phyloP scores from a whole-genome alignment of 2,113 vertebrate species.

The Anolis carolinensis region DNA sequence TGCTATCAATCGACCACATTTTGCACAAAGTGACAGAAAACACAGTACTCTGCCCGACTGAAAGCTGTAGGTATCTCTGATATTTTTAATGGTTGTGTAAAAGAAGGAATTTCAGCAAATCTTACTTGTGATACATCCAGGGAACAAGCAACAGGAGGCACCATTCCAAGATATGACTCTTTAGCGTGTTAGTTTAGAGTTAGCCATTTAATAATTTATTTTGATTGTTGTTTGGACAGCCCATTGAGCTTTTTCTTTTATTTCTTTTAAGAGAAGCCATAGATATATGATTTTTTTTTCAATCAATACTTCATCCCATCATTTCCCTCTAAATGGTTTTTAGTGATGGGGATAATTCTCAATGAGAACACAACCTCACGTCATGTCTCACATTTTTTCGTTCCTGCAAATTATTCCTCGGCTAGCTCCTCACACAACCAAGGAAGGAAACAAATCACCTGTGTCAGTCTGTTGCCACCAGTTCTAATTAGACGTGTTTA shows the following conservation, averaged over 20 bases:
- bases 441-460: background rate
- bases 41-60: no score
- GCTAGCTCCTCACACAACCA: background rate
- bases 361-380: background rate
- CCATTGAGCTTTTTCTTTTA: background rate
- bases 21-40: no score
- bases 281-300: background rate
- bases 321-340: background rate
- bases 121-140: no score
- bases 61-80: no score
- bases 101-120: no score
- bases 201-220: background rate
- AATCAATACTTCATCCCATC: no score
- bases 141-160: no score
- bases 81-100: no score
- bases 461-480: background rate
- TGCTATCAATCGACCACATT: no score
- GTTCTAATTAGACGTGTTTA: conserved; percentile 12
- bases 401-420: background rate
- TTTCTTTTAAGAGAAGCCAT: background rate
- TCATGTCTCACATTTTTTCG: background rate
- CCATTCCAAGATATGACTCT: no score
- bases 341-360: background rate
- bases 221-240: no score
- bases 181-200: background rate